Percentiles rank a stretch among this genome's conserved stretches.
Evolutionary conservation across 2,797 vertebrate genomes (phyloP).

Genomic region (Dendrocincla fuliginosa): DNA sequence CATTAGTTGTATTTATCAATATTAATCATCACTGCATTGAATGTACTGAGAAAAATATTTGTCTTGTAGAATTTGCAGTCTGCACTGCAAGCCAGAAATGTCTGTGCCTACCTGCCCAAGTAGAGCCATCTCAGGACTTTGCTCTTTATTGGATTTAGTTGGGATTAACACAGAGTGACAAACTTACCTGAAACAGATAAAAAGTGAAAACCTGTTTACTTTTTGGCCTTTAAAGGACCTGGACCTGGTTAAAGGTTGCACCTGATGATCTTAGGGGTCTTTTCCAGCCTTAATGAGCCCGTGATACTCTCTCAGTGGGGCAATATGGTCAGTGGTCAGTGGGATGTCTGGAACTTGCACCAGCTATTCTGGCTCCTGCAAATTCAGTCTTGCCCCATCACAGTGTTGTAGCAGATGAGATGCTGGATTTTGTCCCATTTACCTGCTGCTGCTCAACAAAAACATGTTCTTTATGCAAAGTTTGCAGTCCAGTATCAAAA

Average conservation of each 20-base stretch:
- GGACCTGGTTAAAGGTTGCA: background rate
- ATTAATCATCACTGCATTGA: background rate
- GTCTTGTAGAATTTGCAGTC: background rate
- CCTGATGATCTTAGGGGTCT: background rate
- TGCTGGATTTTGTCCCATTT: background rate
- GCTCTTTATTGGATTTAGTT: background rate
- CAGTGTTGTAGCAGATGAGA: background rate
- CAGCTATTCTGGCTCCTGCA: background rate
- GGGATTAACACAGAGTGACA: background rate
- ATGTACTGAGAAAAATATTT: background rate
- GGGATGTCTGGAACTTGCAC: background rate
- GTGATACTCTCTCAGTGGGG: background rate
- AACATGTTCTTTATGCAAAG: background rate
- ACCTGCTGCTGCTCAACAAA: background rate
- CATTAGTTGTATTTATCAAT: background rate
- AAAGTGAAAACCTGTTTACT: background rate
- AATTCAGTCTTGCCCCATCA: background rate
- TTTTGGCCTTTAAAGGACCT: too few relatives aligned
- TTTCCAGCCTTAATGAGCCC: background rate
- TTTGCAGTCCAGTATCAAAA: background rate
- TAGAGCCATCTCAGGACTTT: background rate
- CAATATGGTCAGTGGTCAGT: background rate
- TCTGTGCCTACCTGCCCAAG: background rate
- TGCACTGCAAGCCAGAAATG: background rate
- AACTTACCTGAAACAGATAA: background rate